phyloP scores from a whole-genome alignment of 2,113 vertebrate genomes.

The Lamprotornis superbus region DNA sequence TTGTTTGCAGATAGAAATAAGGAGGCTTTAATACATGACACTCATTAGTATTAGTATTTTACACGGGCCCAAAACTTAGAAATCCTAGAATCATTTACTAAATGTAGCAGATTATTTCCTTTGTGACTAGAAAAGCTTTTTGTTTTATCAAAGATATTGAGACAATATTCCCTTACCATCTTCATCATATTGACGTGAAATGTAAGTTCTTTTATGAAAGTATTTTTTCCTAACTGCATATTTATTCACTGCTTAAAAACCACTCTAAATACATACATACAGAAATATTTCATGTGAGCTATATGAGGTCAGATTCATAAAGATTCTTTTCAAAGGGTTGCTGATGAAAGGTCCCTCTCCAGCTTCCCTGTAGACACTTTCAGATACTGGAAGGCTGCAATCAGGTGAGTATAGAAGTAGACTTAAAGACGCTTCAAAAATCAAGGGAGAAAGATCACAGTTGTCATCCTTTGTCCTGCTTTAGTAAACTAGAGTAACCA shows the following conservation, averaged over 20 bases:
- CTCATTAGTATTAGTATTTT: neutral
- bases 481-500: neutral
- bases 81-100: neutral
- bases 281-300: neutral
- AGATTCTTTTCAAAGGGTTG: neutral
- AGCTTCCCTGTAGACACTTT: neutral
- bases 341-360: neutral
- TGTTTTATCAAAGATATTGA: neutral
- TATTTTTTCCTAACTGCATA: neutral
- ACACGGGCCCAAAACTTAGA: neutral
- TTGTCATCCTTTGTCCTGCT: neutral
- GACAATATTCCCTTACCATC: neutral
- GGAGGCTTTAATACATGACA: neutral
- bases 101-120: neutral
- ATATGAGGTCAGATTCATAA: neutral
- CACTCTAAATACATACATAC: neutral
- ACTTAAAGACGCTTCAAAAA: neutral
- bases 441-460: neutral
- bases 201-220: neutral
- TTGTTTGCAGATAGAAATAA: neutral
- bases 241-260: neutral
- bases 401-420: neutral
- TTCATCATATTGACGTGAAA: neutral
- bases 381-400: neutral
- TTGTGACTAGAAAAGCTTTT: neutral